Evolutionary conservation across 2,113 vertebrate species (phyloP), one percentile per base, ranked within the genome.

Genomic region (Turnix velox): DNA sequence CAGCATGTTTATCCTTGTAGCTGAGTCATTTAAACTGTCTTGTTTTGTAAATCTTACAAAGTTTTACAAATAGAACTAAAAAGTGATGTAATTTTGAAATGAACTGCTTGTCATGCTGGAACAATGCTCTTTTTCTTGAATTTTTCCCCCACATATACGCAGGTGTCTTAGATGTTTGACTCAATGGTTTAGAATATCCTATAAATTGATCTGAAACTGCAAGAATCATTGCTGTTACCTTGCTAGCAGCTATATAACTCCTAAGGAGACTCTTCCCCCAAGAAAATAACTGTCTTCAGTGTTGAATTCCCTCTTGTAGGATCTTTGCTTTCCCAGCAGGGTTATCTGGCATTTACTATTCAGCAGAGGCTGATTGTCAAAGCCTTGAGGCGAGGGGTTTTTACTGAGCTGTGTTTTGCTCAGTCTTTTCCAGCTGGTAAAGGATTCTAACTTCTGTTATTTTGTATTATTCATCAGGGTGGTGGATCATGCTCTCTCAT

Each of bases 11-110:
- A 72, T 73, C 54, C 35, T 55, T 88, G 58, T 61, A 90, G 37
- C 82, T 55, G 87, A 95, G 55, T 91, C 18, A 87, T 78, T 92
- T 79, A 62, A 93, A 83, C 24, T 77, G 59, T 63, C 85, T 93
- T 69, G 27, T 87, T 95, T 85, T 39, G 31, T 87, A 90, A 79
- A 52, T 73, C n/a, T 83, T 83, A 31, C 6, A 4, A 82, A 87
- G 75, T 85, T 85, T 62, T 91, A 91, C 81, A 67, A 84, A 76
- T 27, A 52, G 40, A 91, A 89, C 31, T 75, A 39, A 83, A 87
- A 84, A 84, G 12, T 3, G 2, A 6, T 67, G 30, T 12, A 13
- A 37, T 95, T 90, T 81, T 74, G 73, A 77, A 81, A 78, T 62
- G 59, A 94, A 58, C 27, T 77, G 12, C 33, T 87, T 76, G n/a